A percentile compares a stretch with the other conserved stretches of the same genome.
Evolutionary conservation across 2,888 invertebrate species (phyloP).

Genomic region (Spicauda simplicius): DNA sequence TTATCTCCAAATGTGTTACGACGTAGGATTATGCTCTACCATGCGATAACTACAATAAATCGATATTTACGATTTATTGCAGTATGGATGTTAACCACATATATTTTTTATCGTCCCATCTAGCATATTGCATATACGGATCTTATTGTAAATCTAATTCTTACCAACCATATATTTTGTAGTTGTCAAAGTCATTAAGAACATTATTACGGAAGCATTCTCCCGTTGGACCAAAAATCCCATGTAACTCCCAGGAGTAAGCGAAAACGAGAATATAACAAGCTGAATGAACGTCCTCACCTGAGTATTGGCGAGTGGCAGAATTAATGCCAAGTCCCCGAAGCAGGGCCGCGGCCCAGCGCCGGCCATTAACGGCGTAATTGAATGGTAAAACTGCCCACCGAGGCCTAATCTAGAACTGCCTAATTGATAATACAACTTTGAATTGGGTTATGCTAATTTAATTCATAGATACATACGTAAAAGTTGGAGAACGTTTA

Average conservation of each 20-base stretch:
- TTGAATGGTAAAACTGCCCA: slow-evolving; percentile 28
- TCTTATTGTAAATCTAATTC: too few species aligned
- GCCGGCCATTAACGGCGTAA: slow-evolving; percentile 16
- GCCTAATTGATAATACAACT: slow-evolving; percentile 20
- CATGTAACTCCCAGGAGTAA: background rate
- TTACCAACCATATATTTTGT: too few species aligned
- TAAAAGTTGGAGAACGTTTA: background rate
- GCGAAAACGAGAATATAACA: background rate
- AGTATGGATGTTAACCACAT: too few species aligned
- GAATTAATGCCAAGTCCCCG: slow-evolving; percentile 1
- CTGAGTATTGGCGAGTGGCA: background rate
- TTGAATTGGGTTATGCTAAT: slow-evolving; percentile 4
- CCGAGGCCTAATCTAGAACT: slow-evolving; percentile 8
- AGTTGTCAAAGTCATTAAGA: too few species aligned
- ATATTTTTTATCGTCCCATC: too few species aligned
- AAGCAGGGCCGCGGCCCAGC: background rate
- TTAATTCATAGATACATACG: background rate
- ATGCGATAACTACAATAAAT: too few species aligned
- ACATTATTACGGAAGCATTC: background rate
- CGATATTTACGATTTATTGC: too few species aligned
- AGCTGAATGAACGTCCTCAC: background rate
- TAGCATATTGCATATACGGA: too few species aligned
- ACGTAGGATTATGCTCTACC: too few species aligned
- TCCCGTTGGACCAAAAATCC: background rate
- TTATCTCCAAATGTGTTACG: too few species aligned